A percentile compares a stretch with the other conserved stretches of the same genome.
These are phyloP conservation scores for Psittacula cyanocephala DNA, from an alignment of 2,113 vertebrate species.

Conservation along the genomic window DNA sequence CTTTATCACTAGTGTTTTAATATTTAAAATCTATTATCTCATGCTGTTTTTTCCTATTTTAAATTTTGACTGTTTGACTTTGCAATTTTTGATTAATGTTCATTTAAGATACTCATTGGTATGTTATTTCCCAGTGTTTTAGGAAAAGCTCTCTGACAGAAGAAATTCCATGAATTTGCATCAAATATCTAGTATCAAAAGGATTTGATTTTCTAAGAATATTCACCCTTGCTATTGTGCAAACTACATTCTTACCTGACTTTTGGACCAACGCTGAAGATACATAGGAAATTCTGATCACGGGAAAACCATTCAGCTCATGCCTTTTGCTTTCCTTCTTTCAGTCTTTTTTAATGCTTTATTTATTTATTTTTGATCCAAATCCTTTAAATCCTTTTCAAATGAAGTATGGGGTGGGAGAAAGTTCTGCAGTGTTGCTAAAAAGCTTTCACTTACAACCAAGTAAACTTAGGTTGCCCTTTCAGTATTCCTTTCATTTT, in stretches of 20 bases:
- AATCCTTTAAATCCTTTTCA: not conserved
- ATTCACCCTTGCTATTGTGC: not conserved
- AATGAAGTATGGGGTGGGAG: accelerated
- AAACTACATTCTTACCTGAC: not conserved
- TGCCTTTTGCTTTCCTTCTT: not conserved
- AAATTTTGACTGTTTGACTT: not conserved
- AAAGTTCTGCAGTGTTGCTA: accelerated
- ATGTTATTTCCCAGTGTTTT: not conserved
- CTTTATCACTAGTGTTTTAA: not conserved
- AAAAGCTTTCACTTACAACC: not conserved
- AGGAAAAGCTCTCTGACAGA: not conserved
- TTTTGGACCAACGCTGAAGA: not conserved
- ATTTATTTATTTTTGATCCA: not conserved
- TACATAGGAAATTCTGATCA: not conserved
- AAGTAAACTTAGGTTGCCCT: not conserved
- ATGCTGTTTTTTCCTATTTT: not conserved
- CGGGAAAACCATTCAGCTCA: not conserved
- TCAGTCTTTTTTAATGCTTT: not conserved
- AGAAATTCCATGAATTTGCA: not conserved
- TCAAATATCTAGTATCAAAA: not conserved
- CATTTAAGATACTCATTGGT: not conserved
- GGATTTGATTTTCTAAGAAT: not conserved
- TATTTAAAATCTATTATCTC: not conserved
- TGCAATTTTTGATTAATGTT: not conserved
- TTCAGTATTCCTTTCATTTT: not conserved